phyloP scores from a whole-genome alignment of 2,888 invertebrate genomes.

The Dioctria rufipes region DNA sequence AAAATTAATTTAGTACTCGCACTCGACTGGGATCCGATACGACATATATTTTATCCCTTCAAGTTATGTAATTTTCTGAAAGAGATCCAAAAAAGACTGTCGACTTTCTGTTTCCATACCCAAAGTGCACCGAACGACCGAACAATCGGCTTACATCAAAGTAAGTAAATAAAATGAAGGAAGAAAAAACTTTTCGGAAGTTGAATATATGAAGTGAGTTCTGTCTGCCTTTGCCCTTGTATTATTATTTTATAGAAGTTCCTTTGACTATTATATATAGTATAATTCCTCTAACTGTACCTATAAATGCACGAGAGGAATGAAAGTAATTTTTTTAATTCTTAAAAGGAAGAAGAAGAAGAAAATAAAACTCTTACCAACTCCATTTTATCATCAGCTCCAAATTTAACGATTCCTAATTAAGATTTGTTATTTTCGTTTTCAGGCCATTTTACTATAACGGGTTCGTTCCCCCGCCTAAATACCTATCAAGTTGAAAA shows the following conservation, averaged over 20 bases:
- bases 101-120: not conserved
- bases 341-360: no score
- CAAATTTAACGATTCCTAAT: not conserved
- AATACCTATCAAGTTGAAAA: no score
- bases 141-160: conserved; percentile 8
- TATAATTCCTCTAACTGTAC: no score
- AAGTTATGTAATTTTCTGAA: not conserved
- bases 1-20: not conserved
- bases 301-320: no score
- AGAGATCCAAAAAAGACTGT: not conserved
- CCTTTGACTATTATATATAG: no score
- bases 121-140: not conserved
- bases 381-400: not conserved
- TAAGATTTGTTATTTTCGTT: not conserved
- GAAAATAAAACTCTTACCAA: not conserved
- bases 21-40: not conserved
- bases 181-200: not conserved
- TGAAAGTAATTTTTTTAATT: no score
- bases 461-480: not conserved
- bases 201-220: not conserved
- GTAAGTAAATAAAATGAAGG: not conserved
- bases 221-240: not conserved
- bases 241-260: not conserved
- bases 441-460: not conserved
- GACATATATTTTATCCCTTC: not conserved